Evolutionary conservation across 2,113 vertebrate species (phyloP), one percentile per base, ranked within the genome.

Genomic region (Camelus bactrianus): DNA sequence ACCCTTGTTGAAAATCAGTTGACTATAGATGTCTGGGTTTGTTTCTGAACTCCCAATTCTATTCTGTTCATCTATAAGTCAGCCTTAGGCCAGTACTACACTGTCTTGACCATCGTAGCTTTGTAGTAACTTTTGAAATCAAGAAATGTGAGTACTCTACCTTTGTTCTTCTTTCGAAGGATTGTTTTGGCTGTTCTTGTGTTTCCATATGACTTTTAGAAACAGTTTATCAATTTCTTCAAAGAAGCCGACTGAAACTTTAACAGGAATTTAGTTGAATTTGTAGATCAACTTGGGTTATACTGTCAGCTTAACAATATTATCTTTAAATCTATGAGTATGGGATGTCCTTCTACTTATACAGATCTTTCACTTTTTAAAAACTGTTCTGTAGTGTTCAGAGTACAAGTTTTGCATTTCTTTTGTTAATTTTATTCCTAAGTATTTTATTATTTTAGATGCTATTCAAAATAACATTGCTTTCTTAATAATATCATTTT

Each of bases 111-210:
- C 70, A 67, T 13, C 35, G 28, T 46, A 76, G 14, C 9, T 92
- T 93, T 93, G 8, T 69, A 69, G 15, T 42, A 86, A 50, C 20
- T 80, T 65, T 58, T 92, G 12, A 92, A 90, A 65, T 90, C 9
- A 75, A 73, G 17, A 89, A 58, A 1, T 14, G 2, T 76, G 77
- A 88, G 7, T 73, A 42, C 17, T 76, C 5, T 16, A 83, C 65
- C 26, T 75, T 73, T 91, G 19, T 50, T 80, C 20, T 69, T 24
- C 67, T 88, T 22, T n/a, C 32, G 35, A 50, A 69, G 80, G 64
- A n/a, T 50, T 70, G n/a, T 64, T 76, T 86, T 96, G 73, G 16
- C 35, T 89, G 26, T 60, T 56, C 54, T 91, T 93, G 6, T 7
- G 62, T 91, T 86, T 90, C 28, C 10, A 67, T 48, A 13, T 60